Evolutionary conservation across 2,797 vertebrate species (phyloP).

Genomic region (Enoplosus armatus): DNA sequence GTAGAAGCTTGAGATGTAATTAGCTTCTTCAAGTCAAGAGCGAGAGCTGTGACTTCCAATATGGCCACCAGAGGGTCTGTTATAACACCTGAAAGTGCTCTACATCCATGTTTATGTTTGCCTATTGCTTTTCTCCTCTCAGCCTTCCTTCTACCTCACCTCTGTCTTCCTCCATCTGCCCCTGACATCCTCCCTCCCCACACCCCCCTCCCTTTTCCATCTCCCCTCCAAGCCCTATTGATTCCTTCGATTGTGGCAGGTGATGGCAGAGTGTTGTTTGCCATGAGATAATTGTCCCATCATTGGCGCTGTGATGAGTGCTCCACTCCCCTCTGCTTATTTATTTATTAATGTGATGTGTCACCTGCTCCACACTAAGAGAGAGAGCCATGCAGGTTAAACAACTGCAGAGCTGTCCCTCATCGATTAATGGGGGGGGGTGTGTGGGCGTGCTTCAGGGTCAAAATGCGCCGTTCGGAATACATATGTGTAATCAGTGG

Average conservation of each 20-base stretch:
- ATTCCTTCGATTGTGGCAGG: slow-evolving; percentile 76
- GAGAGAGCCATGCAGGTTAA: slow-evolving; percentile 63
- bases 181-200: neutral
- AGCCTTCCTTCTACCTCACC: slow-evolving; percentile 7
- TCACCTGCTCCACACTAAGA: slow-evolving; percentile 66
- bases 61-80: slow-evolving; percentile 4
- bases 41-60: neutral
- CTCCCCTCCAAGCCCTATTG: slow-evolving; percentile 62
- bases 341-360: slow-evolving; percentile 81
- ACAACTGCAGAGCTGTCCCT: slow-evolving; percentile 61
- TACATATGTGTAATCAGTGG: slow-evolving; percentile 63
- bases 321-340: slow-evolving; percentile 60
- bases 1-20: neutral
- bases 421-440: slow-evolving; percentile 61
- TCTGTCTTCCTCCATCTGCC: slow-evolving; percentile 7
- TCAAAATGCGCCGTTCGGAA: slow-evolving; percentile 51
- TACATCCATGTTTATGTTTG: slow-evolving; percentile 4
- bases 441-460: neutral
- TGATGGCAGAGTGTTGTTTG: slow-evolving; percentile 77
- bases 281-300: slow-evolving; percentile 83
- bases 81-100: slow-evolving; percentile 7
- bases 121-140: neutral
- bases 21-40: no score
- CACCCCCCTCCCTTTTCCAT: slow-evolving; percentile 15
- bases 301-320: slow-evolving; percentile 72